Base-by-base conservation (phyloP, 2,888 invertebrate genomes). In the Brenthis hecate region DNA sequence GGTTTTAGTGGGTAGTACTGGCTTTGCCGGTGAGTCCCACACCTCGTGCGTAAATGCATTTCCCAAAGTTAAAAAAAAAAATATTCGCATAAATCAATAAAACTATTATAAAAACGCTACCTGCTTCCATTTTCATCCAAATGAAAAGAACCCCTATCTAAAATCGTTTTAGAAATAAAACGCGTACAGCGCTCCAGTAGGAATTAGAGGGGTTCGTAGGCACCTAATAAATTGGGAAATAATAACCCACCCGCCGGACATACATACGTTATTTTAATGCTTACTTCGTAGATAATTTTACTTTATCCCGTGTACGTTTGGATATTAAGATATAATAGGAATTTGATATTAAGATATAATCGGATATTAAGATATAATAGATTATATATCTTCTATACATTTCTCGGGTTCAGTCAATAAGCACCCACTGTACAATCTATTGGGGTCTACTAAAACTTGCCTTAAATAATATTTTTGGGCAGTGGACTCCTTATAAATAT, bases 151-250 rank as follows among this genome's bases (percentile, higher is more conserved):
- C 36, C 85, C 89, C 87, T 88, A 91, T 90, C 90, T 88, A 87
- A 91, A 91, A 91, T 85, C 91, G 91, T 83, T 91, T 86, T 82
- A 82, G 83, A 90, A 91, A 91, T 90, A 91, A 91, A 91, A 89
- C 89, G 81, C 84, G 82, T 80, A 80, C 85, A 84, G 83, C 77
- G 81, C 82, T 84, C 90, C 90, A 78, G 78, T 71, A 85, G 90
- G 90, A 89, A 88, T 90, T 88, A 89, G 82, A 84, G 80, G 81
- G 81, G 78, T 75, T 79, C 74, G 68, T 76, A 75, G 77, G 79
- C 80, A 85, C 86, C 91, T 91, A 92, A 92, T 91, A 92, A 88
- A 92, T 91, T 83, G 88, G 83, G 81, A 88, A 89, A 91, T 91
- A 91, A 91, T 92, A 89, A 65, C 73, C 81, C 79, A 75, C 69